Conservation (phyloP, 2,797 vertebrate genomes). For the Macrochelys suwanniensis region DNA sequence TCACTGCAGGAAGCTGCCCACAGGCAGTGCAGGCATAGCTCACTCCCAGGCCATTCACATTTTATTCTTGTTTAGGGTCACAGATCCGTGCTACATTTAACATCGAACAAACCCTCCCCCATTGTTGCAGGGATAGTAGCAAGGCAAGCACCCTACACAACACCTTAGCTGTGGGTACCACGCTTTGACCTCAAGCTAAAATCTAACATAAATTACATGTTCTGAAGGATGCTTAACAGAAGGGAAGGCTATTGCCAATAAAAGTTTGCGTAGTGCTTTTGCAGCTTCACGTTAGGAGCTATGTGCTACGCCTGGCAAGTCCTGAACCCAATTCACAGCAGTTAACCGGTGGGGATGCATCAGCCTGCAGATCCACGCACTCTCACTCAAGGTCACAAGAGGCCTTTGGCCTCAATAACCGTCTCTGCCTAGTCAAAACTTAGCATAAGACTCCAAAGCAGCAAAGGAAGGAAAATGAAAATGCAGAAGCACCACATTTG, state of each 20-base stretch:
- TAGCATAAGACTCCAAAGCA: neutral
- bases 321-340: neutral
- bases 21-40: neutral
- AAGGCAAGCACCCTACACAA: neutral
- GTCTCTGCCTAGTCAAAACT: neutral
- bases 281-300: neutral
- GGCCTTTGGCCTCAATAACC: neutral
- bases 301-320: neutral
- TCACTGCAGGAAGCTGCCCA: neutral
- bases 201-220: neutral
- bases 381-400: neutral
- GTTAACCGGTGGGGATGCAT: neutral
- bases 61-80: neutral
- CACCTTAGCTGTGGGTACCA: neutral
- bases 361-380: neutral
- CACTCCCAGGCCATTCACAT: neutral
- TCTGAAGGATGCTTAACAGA: fast-evolving
- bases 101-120: neutral
- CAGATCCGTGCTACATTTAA: neutral
- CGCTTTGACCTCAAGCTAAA: neutral
- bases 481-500: neutral
- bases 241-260: neutral
- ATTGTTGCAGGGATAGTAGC: neutral
- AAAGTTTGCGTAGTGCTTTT: neutral
- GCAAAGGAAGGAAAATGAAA: neutral